Base-by-base conservation (phyloP, 2,797 vertebrate genomes). In the Tamandua tetradactyla region DNA sequence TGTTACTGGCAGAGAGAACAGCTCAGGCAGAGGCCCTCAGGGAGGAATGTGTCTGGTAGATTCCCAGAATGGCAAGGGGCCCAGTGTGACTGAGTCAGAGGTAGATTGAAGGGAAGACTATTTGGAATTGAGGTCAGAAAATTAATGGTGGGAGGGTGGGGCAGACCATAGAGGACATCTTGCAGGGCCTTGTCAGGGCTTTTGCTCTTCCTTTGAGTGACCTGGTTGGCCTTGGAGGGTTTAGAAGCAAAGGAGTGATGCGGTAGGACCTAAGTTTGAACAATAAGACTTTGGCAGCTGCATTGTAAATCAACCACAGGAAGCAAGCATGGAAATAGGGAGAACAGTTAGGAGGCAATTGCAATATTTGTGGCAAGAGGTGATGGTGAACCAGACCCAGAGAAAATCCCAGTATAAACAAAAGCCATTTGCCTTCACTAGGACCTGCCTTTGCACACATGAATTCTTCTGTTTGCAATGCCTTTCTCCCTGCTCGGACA, bases 181-280 rank as follows among this genome's bases (percentile, higher is more conserved):
- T 37, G 40, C 7, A 13, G 2, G 18, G 57, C 1, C 13, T 49
- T 9, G n/a, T 20, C 3, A 27, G 69, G 42, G 23, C 35, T 18
- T 68, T 8, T 27, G 23, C 32, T 61, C 2, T 55, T 61, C 11
- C 27, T 42, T 4, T 13, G 61, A 32, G 35, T 52, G 15, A 80
- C 14, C 13, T 27, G 8, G 32, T 35, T 44, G 22, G 8, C 42
- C 69, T 22, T 15, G 11, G 37, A 52, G 62, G 8, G 5, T 55
- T 52, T 13, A 47, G 12, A 13, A 18, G 1, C 2, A 0, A 13
- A 55, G 7, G 3, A 23, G 1, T 30, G 47, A 27, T 0, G 0
- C 10, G 2, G 11, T 25, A 4, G 12, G 44, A 44, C 52, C 40
- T 32, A 10, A 27, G 23, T 37, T 66, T 42, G 13, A 32, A 47